Percentiles rank a stretch among this genome's conserved stretches.
These are phyloP conservation scores for Philopotamus ludificatus DNA, from an alignment of 1,140 invertebrate genomes.

Conservation along the genomic window DNA sequence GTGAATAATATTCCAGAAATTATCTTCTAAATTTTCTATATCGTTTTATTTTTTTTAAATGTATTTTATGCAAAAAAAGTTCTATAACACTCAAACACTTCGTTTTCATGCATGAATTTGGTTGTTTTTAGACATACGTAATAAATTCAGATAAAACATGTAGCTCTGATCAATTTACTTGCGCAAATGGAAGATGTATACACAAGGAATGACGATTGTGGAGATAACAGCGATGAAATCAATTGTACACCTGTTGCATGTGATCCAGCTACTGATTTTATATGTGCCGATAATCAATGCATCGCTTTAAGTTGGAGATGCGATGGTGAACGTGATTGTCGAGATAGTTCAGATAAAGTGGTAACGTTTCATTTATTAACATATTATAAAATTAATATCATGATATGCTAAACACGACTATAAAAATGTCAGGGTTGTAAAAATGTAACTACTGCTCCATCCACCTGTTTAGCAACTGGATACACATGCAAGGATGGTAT, in stretches of 20 bases:
- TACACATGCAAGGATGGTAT: constrained; percentile 83
- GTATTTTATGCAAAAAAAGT: too few species aligned
- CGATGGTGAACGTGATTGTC: constrained; percentile 83
- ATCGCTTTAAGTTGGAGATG: constrained; percentile 76
- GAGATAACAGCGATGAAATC: constrained; percentile 77
- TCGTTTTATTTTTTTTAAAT: too few species aligned
- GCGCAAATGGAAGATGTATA: constrained; percentile 85
- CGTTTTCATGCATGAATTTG: too few species aligned
- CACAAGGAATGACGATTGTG: constrained; percentile 79
- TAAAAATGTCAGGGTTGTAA: constrained; percentile 59
- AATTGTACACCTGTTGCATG: constrained; percentile 72
- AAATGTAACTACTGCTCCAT: constrained; percentile 52
- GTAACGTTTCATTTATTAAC: constrained; percentile 54
- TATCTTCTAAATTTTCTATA: too few species aligned
- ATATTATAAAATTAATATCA: neutral
- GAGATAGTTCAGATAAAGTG: constrained; percentile 76
- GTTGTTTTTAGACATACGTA: too few species aligned
- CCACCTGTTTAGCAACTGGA: constrained; percentile 67
- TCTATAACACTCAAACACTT: too few species aligned
- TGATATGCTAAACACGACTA: neutral
- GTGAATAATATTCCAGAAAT: too few species aligned
- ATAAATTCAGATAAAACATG: constrained; percentile 87
- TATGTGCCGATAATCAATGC: constrained; percentile 64
- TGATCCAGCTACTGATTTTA: constrained; percentile 66
- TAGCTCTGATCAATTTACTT: constrained; percentile 85